A percentile compares a stretch with the other conserved stretches of the same genome.
Conservation (phyloP, 2,113 vertebrate genomes). For the Gobiocypris rarus region DNA sequence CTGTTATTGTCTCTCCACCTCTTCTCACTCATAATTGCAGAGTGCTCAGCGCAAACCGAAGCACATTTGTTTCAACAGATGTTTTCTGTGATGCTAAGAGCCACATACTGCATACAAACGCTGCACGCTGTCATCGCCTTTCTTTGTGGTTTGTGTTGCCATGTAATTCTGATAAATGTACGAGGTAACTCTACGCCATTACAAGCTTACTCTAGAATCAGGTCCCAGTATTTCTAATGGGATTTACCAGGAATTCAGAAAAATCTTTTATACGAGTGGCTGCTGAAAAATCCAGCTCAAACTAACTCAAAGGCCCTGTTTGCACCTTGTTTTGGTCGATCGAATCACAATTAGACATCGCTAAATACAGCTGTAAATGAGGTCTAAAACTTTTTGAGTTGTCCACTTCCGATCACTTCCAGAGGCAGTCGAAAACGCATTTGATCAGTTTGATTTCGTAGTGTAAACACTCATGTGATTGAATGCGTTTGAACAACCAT, state of each 20-base stretch:
- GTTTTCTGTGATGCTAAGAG: constrained; percentile 36
- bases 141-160: background rate
- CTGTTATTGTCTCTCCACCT: constrained; percentile 36
- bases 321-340: too few relatives aligned
- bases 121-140: background rate
- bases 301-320: too few relatives aligned
- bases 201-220: background rate
- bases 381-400: too few relatives aligned
- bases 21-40: constrained; percentile 40
- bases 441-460: too few relatives aligned
- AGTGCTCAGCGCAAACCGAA: constrained; percentile 29
- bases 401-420: too few relatives aligned
- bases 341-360: too few relatives aligned
- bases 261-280: background rate
- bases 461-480: too few relatives aligned
- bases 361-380: too few relatives aligned
- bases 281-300: background rate
- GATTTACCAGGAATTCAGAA: background rate
- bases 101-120: background rate
- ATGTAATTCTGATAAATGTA: background rate
- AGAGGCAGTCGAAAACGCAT: too few relatives aligned
- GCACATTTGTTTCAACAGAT: constrained; percentile 46
- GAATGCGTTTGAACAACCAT: too few relatives aligned
- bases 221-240: background rate
- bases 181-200: background rate